Base-by-base conservation (phyloP, 2,113 vertebrate genomes). In the Motacilla alba region DNA sequence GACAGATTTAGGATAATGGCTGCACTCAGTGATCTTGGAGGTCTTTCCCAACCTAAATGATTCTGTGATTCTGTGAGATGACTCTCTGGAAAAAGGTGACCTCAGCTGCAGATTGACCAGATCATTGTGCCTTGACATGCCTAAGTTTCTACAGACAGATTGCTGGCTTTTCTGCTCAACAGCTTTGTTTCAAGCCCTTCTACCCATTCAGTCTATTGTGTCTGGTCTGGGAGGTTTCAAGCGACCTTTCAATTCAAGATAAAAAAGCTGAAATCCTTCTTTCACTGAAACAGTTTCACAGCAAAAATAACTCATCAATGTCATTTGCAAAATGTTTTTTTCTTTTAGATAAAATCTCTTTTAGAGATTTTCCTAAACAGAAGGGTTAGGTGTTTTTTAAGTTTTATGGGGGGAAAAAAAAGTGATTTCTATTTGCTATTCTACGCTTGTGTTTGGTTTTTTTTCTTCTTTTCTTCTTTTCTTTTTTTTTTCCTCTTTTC, bases 311-410 rank as follows among this genome's bases (percentile, higher is more conserved):
- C 0, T 53, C 19, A 39, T 13, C 41, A 24, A 35, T 22, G 9
- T 53, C 11, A 58, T 41, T 41, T 59, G 4, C 2, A 89, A 80
- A 89, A 37, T 15, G 3, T 13, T 11, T 53, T 41, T 67, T 43
- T 44, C 41, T 14, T 35, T 35, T 35, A 35, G 35, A 35, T 35
- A 35, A 35, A 35, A 35, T 35, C 35, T 58, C 2, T 62, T 39
- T 11, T 39, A 41, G 4, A 9, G 3, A 19, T 70, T 82, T 88
- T 77, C 7, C 23, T 53, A 27, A 73, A 86, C 4, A 58, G 31
- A 16, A 2, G 2, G 1, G 1, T 18, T 58, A 4, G 9, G 4
- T 26, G 7, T 49, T 73, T 23, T 11, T 76, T 24, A 37, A 41
- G 19, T 60, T 56, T 88, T 22, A 49, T 28, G n/a, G n/a, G 18